These are phyloP conservation scores for Hoplodrina blanda DNA, from an alignment of 2,888 invertebrate species.

Conservation along the genomic window DNA sequence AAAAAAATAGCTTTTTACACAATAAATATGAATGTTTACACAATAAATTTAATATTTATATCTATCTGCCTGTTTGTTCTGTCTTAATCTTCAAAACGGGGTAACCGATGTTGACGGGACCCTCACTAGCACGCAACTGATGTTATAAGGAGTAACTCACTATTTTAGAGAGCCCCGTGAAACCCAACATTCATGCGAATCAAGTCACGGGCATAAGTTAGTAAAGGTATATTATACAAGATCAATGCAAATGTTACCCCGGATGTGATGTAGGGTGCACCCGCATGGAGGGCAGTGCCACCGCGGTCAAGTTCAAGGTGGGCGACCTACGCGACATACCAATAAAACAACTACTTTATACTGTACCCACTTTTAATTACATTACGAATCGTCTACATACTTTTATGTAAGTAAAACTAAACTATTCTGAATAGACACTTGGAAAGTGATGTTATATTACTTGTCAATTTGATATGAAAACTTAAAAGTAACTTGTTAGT, in stretches of 20 bases:
- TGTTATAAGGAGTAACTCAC: too few relatives aligned
- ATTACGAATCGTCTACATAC: conserved; percentile 13
- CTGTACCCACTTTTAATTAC: conserved; percentile 44
- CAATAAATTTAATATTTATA: too few relatives aligned
- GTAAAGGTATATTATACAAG: conserved; percentile 17
- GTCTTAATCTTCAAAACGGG: too few relatives aligned
- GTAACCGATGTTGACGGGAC: too few relatives aligned
- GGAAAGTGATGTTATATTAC: background rate
- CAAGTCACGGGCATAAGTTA: too few relatives aligned
- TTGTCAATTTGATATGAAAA: background rate
- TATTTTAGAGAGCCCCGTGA: too few relatives aligned
- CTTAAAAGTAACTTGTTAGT: background rate
- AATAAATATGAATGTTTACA: too few relatives aligned
- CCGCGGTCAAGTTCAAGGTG: conserved; percentile 65
- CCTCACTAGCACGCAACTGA: too few relatives aligned
- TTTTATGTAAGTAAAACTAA: conserved; percentile 3
- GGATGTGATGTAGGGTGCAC: conserved; percentile 45
- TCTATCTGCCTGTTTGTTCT: too few relatives aligned
- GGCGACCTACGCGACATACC: conserved; percentile 54
- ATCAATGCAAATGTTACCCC: conserved; percentile 36
- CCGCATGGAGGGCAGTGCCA: conserved; percentile 49
- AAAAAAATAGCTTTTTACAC: too few relatives aligned
- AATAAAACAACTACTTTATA: conserved; percentile 56
- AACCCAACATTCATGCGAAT: too few relatives aligned
- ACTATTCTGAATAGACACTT: conserved; percentile 10